Base-by-base conservation (phyloP, 2,797 vertebrate species). In the Helostoma temminkii region DNA sequence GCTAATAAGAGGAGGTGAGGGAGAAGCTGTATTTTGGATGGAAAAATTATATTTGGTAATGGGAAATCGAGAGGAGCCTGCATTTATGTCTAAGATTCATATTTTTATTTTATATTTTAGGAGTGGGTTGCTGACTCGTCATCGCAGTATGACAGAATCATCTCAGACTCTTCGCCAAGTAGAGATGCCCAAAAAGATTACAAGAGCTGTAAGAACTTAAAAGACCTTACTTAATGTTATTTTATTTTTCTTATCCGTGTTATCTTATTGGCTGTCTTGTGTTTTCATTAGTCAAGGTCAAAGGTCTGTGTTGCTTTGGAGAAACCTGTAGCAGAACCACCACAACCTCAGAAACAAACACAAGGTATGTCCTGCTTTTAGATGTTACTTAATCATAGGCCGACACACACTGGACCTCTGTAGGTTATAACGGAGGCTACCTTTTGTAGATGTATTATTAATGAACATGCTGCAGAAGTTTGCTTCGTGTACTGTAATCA, bases 101-200 rank as follows among this genome's bases (percentile, higher is more conserved):
- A 5, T 22, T 5, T 19, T 14, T 10, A 45, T 7, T 50, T 36
- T 24, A 7, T 16, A 9, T 1, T 41, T 41, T 74, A 98, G 97
- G 93, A 95, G 90, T 65, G 94, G 93, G 14, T 91, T 92, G 58
- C 82, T 98, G 74, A 94, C 95, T 75, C 95, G 96, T 69, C 96
- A 98, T 90, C 96, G 96, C 80, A 98, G 97, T 81, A 90, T 97
- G 90, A 94, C 94, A 0, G 97, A 99, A 79, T 90, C 93, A 22
- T 93, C 96, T 0, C 98, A 97, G 86, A 93, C 89, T 87, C 89
- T 96, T 59, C 94, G 97, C 49, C 98, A 99, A 86, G 98, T 99
- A 80, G 95, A 98, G 89, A 90, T 99, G 25, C 92, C 95, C 30
- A 96, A 95, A 82, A 97, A 93, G 83, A 82, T 78, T 16, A 69